Conservation (phyloP, 2,113 vertebrate species). For the Sialia sialis region DNA sequence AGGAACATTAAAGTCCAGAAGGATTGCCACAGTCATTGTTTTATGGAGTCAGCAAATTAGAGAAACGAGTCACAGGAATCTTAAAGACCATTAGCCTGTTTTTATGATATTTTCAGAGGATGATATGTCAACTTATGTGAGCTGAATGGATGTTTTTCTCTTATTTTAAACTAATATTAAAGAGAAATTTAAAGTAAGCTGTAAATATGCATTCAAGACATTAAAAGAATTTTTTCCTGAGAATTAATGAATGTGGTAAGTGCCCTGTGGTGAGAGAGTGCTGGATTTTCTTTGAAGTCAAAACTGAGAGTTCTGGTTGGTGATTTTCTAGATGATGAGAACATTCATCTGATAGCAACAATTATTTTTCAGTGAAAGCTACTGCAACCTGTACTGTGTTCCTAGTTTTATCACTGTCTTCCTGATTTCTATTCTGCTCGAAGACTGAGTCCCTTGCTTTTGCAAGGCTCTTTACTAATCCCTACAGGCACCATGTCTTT, state of each 20-base stretch:
- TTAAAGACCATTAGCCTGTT: background rate
- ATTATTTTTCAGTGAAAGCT: slow-evolving; percentile 32
- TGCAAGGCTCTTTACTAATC: slow-evolving; percentile 2
- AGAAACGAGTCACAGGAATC: background rate
- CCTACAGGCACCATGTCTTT: background rate
- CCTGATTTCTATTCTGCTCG: background rate
- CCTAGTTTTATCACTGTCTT: slow-evolving; percentile 20
- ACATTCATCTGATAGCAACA: background rate
- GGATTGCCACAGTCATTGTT: slow-evolving; percentile 43
- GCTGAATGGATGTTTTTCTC: background rate
- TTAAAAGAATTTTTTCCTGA: slow-evolving; percentile 40
- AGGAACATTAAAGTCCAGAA: slow-evolving; percentile 22
- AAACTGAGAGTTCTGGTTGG: slow-evolving; percentile 20
- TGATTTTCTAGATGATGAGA: slow-evolving; percentile 29
- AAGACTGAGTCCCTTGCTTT: background rate
- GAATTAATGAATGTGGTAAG: slow-evolving; percentile 59
- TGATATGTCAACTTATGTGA: background rate
- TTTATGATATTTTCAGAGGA: slow-evolving; percentile 10
- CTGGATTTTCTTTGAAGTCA: slow-evolving; percentile 53
- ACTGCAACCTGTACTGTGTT: background rate
- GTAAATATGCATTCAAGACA: slow-evolving; percentile 36
- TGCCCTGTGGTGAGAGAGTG: slow-evolving; percentile 2
- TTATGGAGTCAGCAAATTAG: slow-evolving; percentile 33
- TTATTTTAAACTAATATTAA: slow-evolving; percentile 19
- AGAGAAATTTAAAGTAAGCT: slow-evolving; percentile 39